Conservation (phyloP, 2,797 vertebrate genomes). For the Anomalospiza imberbis region DNA sequence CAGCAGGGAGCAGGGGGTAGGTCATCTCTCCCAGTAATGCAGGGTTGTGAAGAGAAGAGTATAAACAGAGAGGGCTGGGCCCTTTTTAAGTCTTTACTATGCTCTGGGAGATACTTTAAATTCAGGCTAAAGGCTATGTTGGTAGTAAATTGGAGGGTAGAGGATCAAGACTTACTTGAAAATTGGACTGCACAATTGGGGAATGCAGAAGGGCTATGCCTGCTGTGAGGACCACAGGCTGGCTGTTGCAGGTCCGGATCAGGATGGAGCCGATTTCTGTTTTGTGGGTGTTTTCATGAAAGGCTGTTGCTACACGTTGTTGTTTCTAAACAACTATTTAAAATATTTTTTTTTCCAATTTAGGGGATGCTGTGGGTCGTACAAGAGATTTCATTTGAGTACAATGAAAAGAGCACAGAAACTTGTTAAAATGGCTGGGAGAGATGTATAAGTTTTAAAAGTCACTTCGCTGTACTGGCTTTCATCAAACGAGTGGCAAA, state of each 20-base stretch:
- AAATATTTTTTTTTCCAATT: background rate
- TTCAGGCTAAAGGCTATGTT: slow-evolving; percentile 4
- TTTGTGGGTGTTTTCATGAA: background rate
- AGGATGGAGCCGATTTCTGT: background rate
- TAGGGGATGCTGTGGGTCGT: background rate
- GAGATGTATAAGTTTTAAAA: background rate
- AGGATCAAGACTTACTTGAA: background rate
- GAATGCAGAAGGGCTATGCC: background rate
- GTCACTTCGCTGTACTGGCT: background rate
- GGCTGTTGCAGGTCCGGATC: background rate
- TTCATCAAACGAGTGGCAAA: background rate
- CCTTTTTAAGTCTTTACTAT: background rate
- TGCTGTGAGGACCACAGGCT: background rate
- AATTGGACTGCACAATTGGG: background rate
- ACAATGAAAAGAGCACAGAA: background rate
- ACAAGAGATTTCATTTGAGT: background rate
- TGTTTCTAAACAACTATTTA: background rate
- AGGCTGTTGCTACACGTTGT: background rate
- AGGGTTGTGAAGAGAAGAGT: background rate
- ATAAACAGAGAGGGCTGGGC: slow-evolving; percentile 12
- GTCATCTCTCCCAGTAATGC: background rate
- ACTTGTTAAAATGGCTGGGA: background rate
- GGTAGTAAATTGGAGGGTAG: slow-evolving; percentile 24
- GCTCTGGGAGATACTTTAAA: background rate
- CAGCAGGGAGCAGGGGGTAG: background rate